phyloP scores from a whole-genome alignment of 2,113 vertebrate species.

The Struthio camelus region DNA sequence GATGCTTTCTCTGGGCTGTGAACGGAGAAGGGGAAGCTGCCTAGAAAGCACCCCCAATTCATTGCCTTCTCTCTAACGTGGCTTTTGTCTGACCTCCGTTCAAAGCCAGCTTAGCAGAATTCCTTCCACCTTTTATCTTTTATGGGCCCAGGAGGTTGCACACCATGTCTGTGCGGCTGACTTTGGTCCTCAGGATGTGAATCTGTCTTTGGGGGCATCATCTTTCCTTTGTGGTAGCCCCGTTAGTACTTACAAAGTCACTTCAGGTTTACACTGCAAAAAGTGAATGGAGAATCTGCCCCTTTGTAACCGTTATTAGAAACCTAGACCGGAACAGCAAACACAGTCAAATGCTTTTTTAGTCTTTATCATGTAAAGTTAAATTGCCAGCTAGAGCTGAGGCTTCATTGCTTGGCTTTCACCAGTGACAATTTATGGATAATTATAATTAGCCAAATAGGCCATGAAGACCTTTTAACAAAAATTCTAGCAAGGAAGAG shows the following conservation, averaged over 20 bases:
- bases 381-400: not conserved
- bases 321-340: not conserved
- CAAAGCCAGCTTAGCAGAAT: not conserved
- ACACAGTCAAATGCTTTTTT: not conserved
- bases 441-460: conserved; percentile 49
- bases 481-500: not conserved
- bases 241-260: rapidly evolving
- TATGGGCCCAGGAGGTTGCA: not conserved
- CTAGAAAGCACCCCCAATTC: rapidly evolving
- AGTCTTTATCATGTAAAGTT: conserved; percentile 2
- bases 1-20: not conserved
- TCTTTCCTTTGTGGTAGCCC: not conserved
- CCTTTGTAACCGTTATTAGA: not conserved
- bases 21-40: not conserved
- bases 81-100: not conserved
- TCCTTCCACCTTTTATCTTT: not conserved
- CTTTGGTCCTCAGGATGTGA: not conserved
- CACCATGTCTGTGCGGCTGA: rapidly evolving
- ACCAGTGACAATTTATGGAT: conserved; percentile 22
- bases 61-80: not conserved
- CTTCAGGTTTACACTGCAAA: not conserved
- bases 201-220: not conserved
- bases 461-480: conserved; percentile 27
- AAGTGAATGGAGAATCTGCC: not conserved
- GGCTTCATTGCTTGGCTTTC: not conserved